These are phyloP conservation scores for Gopherus flavomarginatus DNA, from an alignment of 2,113 vertebrate genomes.

Conservation along the genomic window DNA sequence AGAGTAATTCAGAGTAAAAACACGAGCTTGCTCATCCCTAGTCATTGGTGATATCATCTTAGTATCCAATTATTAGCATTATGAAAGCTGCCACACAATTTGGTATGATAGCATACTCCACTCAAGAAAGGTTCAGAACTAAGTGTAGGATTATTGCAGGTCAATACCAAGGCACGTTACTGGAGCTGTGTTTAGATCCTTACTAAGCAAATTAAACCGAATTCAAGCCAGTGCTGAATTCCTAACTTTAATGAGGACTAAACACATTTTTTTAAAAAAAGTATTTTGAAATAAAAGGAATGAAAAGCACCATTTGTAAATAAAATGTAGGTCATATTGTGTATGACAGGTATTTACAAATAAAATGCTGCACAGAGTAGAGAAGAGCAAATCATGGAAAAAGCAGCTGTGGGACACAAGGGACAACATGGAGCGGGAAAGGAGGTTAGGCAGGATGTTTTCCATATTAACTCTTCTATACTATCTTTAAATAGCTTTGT, in stretches of 20 bases:
- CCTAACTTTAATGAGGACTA: neutral
- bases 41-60: neutral
- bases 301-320: neutral
- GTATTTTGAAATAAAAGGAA: neutral
- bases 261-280: neutral
- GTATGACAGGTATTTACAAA: neutral
- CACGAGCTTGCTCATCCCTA: neutral
- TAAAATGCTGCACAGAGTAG: neutral
- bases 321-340: neutral
- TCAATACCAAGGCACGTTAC: rapidly evolving
- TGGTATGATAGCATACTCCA: neutral
- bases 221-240: rapidly evolving
- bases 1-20: neutral
- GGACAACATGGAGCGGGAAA: neutral
- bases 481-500: neutral
- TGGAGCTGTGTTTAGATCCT: neutral
- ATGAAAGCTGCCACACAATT: neutral
- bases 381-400: neutral
- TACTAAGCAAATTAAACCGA: neutral
- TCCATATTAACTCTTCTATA: neutral
- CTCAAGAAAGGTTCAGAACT: rapidly evolving
- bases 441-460: neutral
- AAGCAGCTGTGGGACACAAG: rapidly evolving
- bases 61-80: rapidly evolving
- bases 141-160: neutral